Evolutionary conservation across 2,797 vertebrate species (phyloP).

Genomic region (Notamacropus eugenii): DNA sequence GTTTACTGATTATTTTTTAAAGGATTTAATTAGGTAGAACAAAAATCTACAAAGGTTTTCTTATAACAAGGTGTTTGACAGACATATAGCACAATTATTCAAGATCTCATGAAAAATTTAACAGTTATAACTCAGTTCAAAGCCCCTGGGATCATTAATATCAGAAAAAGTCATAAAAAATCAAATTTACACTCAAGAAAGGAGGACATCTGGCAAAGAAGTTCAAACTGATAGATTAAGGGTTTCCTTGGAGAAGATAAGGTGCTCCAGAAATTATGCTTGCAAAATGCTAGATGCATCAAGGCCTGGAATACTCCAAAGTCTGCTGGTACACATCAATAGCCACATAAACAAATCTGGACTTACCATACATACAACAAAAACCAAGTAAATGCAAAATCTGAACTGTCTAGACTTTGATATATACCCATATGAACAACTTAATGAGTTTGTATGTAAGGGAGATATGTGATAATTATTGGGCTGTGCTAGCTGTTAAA

Average conservation of each 20-base stretch:
- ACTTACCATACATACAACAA: no score
- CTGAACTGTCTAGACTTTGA: no score
- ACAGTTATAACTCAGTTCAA: no score
- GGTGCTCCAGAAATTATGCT: neutral
- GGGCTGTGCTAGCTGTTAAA: no score
- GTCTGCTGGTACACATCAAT: no score
- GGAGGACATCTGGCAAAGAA: neutral
- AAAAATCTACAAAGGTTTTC: neutral
- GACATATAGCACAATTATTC: neutral
- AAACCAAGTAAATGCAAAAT: no score
- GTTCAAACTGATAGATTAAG: neutral
- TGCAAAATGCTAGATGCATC: no score
- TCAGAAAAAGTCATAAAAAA: neutral
- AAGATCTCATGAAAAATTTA: neutral
- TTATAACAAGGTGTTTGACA: neutral
- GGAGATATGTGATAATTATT: no score
- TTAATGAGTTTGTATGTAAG: neutral
- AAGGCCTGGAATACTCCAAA: no score
- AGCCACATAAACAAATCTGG: no score
- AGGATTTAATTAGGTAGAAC: neutral
- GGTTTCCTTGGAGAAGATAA: neutral
- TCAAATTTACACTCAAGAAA: neutral
- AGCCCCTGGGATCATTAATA: neutral
- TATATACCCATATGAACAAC: no score
- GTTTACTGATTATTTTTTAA: neutral